phyloP scores from a whole-genome alignment of 2,797 vertebrate species.

The Hemibagrus guttatus region DNA sequence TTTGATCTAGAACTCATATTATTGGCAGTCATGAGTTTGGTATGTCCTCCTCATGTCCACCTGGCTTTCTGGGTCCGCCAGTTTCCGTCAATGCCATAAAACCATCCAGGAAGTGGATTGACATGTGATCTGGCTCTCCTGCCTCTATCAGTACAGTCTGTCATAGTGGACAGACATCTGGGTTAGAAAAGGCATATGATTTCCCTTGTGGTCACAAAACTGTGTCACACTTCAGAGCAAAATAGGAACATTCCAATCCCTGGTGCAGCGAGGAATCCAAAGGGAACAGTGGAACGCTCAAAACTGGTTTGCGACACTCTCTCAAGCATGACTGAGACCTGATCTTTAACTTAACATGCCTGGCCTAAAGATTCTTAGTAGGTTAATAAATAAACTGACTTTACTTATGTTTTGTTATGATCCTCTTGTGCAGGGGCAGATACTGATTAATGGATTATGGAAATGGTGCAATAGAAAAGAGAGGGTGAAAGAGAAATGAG shows the following conservation, averaged over 20 bases:
- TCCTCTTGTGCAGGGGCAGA: neutral
- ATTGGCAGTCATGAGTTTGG: too few relatives aligned
- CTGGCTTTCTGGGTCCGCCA: neutral
- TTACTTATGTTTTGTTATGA: constrained; percentile 31
- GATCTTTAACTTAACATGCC: constrained; percentile 24
- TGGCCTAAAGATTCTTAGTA: constrained; percentile 3
- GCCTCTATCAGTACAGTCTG: constrained; percentile 17
- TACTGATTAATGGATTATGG: constrained; percentile 53
- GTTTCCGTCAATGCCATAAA: neutral
- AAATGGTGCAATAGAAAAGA: constrained; percentile 44
- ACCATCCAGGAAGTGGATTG: neutral
- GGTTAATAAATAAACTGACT: constrained; percentile 46
- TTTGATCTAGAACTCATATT: neutral
- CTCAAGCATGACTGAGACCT: constrained; percentile 20
- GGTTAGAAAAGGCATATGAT: constrained; percentile 44
- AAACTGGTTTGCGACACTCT: constrained; percentile 21
- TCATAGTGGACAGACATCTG: neutral
- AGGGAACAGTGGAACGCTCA: constrained; percentile 14
- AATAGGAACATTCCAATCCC: neutral
- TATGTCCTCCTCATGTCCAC: neutral
- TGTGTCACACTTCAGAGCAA: constrained; percentile 44
- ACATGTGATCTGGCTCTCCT: neutral
- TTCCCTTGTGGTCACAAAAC: constrained; percentile 42
- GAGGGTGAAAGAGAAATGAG: neutral
- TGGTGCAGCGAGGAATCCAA: neutral